These are phyloP conservation scores for Mionectes macconnelli DNA, from an alignment of 2,113 vertebrate genomes.

Conservation along the genomic window DNA sequence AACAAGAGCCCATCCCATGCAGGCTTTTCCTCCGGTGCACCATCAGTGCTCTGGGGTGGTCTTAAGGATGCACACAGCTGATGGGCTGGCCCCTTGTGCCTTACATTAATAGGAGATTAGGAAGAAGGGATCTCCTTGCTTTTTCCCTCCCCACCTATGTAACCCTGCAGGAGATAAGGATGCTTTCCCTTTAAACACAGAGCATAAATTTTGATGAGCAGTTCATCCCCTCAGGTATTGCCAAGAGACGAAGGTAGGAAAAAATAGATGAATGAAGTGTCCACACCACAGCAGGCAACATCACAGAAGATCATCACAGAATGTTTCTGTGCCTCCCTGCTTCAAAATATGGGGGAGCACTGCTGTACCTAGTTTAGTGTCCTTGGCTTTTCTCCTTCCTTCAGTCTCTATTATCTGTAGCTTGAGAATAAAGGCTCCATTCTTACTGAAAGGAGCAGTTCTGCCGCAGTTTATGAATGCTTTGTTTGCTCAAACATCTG, in stretches of 20 bases:
- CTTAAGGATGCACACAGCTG: rapidly evolving
- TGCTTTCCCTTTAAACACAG: background rate
- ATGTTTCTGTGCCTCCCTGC: background rate
- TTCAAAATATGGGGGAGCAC: background rate
- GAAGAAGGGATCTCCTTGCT: background rate
- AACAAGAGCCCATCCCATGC: background rate
- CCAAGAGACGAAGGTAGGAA: background rate
- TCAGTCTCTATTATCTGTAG: background rate
- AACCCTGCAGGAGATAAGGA: background rate
- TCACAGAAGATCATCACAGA: background rate
- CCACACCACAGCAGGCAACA: background rate
- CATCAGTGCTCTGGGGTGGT: background rate
- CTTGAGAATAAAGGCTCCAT: background rate
- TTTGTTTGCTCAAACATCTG: conserved; percentile 43
- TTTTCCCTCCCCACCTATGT: background rate
- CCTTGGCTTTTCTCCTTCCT: conserved; percentile 27
- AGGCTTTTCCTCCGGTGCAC: background rate
- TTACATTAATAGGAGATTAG: background rate
- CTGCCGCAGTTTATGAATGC: background rate
- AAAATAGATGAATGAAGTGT: background rate
- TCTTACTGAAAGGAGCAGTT: background rate
- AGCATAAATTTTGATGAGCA: background rate
- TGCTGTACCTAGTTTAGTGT: background rate
- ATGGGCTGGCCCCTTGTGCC: background rate
- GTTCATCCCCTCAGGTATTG: background rate